phyloP scores from a whole-genome alignment of 2,888 invertebrate genomes.

The Tipula helvola region DNA sequence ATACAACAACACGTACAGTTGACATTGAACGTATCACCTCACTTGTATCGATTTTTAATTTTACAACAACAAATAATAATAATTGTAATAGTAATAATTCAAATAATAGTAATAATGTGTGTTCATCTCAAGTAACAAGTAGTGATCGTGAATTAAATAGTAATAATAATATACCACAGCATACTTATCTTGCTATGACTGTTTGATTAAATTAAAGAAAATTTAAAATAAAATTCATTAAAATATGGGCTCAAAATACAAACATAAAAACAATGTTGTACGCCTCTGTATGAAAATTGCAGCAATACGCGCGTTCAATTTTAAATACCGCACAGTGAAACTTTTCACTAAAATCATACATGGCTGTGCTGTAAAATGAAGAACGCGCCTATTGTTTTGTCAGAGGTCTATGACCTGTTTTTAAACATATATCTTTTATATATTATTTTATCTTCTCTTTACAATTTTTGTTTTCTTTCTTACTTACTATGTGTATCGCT shows the following conservation, averaged over 20 bases:
- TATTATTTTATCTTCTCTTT: neutral
- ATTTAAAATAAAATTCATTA: neutral
- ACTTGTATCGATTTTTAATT: constrained; percentile 45
- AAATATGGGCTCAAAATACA: neutral
- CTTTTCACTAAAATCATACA: neutral
- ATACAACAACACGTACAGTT: constrained; percentile 8
- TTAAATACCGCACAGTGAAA: neutral
- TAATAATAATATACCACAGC: constrained; percentile 33
- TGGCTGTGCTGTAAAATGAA: neutral
- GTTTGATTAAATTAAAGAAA: constrained; percentile 27
- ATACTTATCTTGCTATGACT: constrained; percentile 42
- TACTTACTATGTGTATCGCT: neutral
- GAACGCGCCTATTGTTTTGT: neutral
- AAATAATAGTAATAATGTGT: constrained; percentile 23
- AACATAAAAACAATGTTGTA: neutral
- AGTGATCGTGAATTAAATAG: constrained; percentile 36
- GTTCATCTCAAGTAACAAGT: constrained; percentile 29
- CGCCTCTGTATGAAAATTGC: neutral
- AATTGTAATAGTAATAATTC: neutral
- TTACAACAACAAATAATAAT: constrained; percentile 23
- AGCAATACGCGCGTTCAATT: neutral
- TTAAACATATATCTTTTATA: neutral
- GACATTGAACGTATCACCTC: constrained; percentile 44
- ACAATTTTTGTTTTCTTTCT: neutral
- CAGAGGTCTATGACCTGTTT: constrained; percentile 8